These are phyloP conservation scores for Epicampocera succincta DNA, from an alignment of 2,888 invertebrate species.

Conservation along the genomic window DNA sequence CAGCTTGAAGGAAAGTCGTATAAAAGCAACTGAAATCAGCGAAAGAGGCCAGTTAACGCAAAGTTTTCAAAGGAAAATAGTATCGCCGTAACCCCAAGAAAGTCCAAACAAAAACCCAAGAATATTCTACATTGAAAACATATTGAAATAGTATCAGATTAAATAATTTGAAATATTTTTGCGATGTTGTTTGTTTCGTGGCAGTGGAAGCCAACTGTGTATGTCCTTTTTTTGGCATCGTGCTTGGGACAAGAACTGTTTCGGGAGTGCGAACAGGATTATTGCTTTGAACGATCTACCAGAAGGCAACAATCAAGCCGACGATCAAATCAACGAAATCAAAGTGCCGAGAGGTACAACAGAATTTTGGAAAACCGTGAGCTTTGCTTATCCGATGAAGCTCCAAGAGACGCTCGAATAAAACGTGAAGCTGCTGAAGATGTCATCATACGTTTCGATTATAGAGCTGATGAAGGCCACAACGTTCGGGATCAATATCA, in stretches of 20 bases:
- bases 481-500: constrained; percentile 1
- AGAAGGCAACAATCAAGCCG: neutral
- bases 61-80: constrained; percentile 57
- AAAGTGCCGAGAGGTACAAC: neutral
- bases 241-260: constrained; percentile 68
- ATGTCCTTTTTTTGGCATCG: constrained; percentile 70
- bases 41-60: constrained; percentile 66
- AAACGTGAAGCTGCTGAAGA: neutral
- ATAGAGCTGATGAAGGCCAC: constrained; percentile 1
- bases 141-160: neutral
- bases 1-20: constrained; percentile 45
- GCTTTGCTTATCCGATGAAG: neutral
- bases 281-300: constrained; percentile 59
- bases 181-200: constrained; percentile 73
- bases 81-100: neutral
- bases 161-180: neutral
- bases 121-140: constrained; percentile 22
- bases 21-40: constrained; percentile 63
- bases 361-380: too few relatives aligned
- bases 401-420: neutral
- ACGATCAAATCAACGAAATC: constrained; percentile 11
- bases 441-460: constrained; percentile 19
- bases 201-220: constrained; percentile 74
- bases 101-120: neutral
- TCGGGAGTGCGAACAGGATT: constrained; percentile 58